Evolutionary conservation across 2,888 invertebrate species (phyloP), one percentile per base, ranked within the genome.

Genomic region (Syritta pipiens): DNA sequence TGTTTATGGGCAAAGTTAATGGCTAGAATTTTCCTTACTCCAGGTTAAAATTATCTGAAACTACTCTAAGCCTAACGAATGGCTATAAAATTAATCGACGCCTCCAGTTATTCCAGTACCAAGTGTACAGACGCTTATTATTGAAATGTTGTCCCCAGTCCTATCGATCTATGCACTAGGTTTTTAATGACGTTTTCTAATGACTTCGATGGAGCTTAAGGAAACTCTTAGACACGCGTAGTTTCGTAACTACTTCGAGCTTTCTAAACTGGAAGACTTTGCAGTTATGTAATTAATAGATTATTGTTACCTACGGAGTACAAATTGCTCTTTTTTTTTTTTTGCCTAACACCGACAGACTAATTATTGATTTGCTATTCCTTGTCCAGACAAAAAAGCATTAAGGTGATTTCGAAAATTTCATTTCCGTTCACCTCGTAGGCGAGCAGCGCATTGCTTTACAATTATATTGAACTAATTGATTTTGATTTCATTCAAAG

Each of bases 401-500:
- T n/a, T n/a, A n/a, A n/a, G n/a, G n/a, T 53, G 17, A 35, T 53
- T 53, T 32, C 1, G 12, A 51, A 63, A 44, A 44, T 65, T 65
- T 46, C 17, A 44, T 46, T 46, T 46, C 35, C 44, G n/a, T n/a
- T 24, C 28, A 22, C 30, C 10, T 30, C 22, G 22, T 30, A 12
- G 20, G 6, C 3, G 26, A 17, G 14, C 37, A 6, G 17, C 19
- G 19, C 12, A 17, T 14, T 30, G 5, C 51, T 22, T 17, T 9
- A 42, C 51, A 51, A 51, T 63, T 22, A 42, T 4, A 9, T 4
- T 20, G 26, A 32, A 42, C 44, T 53, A 65, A 65, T 65, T 65
- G 65, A 53, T 65, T 65, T 65, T 55, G 53, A 55, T 55, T 53
- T 53, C 65, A 46, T 55, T 55, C n/a, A n/a, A n/a, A 55, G 5